phyloP scores from a whole-genome alignment of 2,797 vertebrate genomes.

The Nasua narica region DNA sequence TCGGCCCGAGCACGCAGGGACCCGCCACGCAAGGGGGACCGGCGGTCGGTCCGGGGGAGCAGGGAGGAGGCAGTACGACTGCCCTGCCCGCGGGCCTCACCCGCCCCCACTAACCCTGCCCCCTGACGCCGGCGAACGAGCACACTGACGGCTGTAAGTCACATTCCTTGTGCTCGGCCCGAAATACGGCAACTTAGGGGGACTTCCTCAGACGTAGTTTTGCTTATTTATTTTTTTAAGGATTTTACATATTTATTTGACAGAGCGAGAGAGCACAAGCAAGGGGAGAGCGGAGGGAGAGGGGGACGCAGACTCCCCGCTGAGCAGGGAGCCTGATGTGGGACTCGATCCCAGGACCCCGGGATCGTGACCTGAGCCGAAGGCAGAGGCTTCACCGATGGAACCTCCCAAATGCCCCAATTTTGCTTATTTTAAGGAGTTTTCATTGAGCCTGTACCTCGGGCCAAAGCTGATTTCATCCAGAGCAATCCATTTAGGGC shows the following conservation, averaged over 20 bases:
- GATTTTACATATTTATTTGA: background rate
- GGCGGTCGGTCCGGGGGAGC: background rate
- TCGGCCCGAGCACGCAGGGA: fast-evolving
- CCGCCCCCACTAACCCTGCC: background rate
- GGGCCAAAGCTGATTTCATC: background rate
- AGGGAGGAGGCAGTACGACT: background rate
- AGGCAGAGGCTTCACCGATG: too few relatives aligned
- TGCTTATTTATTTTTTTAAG: background rate
- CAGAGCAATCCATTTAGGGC: background rate
- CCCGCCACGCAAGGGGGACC: background rate
- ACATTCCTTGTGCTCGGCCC: background rate
- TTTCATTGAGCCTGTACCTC: background rate
- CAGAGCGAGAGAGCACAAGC: too few relatives aligned
- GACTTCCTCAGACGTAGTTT: background rate
- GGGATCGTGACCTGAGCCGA: too few relatives aligned
- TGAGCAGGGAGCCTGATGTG: too few relatives aligned
- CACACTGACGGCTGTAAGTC: background rate
- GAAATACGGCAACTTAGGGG: background rate
- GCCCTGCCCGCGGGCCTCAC: background rate
- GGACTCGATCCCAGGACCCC: too few relatives aligned
- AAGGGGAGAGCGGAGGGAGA: too few relatives aligned
- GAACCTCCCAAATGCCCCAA: too few relatives aligned
- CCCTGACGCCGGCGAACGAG: background rate
- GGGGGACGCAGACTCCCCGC: too few relatives aligned
- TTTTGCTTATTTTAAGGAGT: background rate